Evolutionary conservation across 2,888 invertebrate genomes (phyloP), one percentile per base, ranked within the genome.

Genomic region (Amiota minor): DNA sequence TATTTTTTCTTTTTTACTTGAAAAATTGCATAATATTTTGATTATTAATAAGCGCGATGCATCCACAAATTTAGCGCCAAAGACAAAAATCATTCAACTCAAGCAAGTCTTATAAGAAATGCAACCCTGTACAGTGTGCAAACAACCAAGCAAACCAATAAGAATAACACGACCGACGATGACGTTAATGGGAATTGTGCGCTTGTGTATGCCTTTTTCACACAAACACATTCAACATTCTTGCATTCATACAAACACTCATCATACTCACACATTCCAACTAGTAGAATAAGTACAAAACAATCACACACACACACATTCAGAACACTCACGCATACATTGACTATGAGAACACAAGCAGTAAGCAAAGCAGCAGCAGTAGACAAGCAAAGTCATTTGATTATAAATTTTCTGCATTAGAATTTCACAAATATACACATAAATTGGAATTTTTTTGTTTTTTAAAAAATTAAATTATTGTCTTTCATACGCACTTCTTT

Each of bases 121-220:
- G 82, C 82, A 82, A 84, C 83, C 84, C 83, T 83, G 83, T 79
- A 82, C 65, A 46, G 35, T 35, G 77, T 56, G 72, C 74, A 67
- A 67, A 67, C 50, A 35, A 35, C 2, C n/a, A 56, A 16, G 56
- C 56, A 56, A 56, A 81, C 85, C 81, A 82, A 82, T 81, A 84
- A 87, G 81, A 87, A 85, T 87, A 87, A 87, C 87, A 86, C 81
- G 35, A 35, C 35, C 35, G 35, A 35, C 35, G 87, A 88, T 88
- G 87, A 88, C 88, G 87, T 87, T 86, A 86, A 87, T 88, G 81
- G 83, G 82, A 83, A 81, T 82, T 86, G 72, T 75, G 76, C 77
- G 72, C 76, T 76, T 80, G 76, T 81, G 76, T 80, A 75, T 85
- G 56, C 49, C 55, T 76, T 67, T 50, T 67, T 67, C 67, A 77